Percentiles rank a stretch among this genome's conserved stretches.
Evolutionary conservation across 2,888 invertebrate species (phyloP).

Genomic region (Agrilus mali): DNA sequence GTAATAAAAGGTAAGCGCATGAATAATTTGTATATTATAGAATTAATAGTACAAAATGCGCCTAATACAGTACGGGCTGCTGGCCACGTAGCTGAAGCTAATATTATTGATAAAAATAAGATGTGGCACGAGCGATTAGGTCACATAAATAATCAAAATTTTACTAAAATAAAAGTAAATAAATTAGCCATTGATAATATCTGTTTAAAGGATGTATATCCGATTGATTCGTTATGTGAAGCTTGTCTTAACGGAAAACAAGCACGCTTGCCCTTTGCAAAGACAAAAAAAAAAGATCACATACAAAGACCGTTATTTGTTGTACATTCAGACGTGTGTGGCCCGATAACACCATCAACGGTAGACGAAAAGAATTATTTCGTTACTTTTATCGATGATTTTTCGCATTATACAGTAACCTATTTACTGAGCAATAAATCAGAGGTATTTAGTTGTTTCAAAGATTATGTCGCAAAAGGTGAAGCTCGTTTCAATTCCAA

Average conservation of each 20-base stretch:
- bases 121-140: conserved; percentile 10
- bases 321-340: conserved; percentile 23
- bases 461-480: conserved; percentile 11
- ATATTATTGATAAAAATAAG: conserved; percentile 7
- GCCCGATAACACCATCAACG: conserved; percentile 22
- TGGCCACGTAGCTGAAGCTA: conserved; percentile 6
- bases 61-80: background rate
- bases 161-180: background rate
- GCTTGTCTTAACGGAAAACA: conserved; percentile 24
- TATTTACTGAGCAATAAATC: conserved; percentile 14
- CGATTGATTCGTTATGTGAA: conserved; percentile 16
- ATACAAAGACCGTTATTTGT: conserved; percentile 20
- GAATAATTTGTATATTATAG: conserved; percentile 1
- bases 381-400: conserved; percentile 23
- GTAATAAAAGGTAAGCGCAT: conserved; percentile 2
- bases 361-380: conserved; percentile 18
- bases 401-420: conserved; percentile 23
- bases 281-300: conserved; percentile 15
- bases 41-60: conserved; percentile 5
- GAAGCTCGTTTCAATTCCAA: conserved; percentile 11
- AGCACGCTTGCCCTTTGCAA: conserved; percentile 19
- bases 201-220: conserved; percentile 4
- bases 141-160: conserved; percentile 6
- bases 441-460: conserved; percentile 7
- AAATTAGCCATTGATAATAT: conserved; percentile 10